Evolutionary conservation across 1,140 invertebrate species (phyloP), one percentile per base, ranked within the genome.

Genomic region (Chrysomallon squamiferum): DNA sequence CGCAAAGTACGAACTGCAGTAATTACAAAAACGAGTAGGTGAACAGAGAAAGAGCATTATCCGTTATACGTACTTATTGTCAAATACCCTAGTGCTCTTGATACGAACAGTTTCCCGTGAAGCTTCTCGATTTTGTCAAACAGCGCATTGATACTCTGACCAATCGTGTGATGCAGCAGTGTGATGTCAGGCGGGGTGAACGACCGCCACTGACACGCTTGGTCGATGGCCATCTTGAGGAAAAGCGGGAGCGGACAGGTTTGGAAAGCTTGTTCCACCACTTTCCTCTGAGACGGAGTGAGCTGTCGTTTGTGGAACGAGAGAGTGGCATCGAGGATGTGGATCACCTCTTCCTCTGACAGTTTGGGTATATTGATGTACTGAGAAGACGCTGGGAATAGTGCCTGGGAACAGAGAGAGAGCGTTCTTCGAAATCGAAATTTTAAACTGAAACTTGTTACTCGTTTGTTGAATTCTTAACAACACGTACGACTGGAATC

Each of bases 221-320:
- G 74, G 49, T 81, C 75, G 66, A 82, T 81, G 3, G 77, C 67
- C 18, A 84, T 71, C 59, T 76, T 79, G n/a, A 82, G 62, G 45
- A 76, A 84, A 33, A 84, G 45, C 9, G 82, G 79, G 25, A 82
- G 47, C 0, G 75, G 78, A 58, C 79, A 79, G n/a, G 74, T 66
- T 0, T 68, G 47, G 43, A 80, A 80, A 9, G 76, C 73, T 0
- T 71, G 35, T 30, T 72, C 13, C 35, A 84, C 64, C 6, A 71
- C 57, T 1, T 64, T 47, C 29, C 65, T 65, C 66, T 84, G 82
- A 3, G 65, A 60, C 11, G 50, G 6, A 9, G 78, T 81, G 35
- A 84, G 62, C 30, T 52, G 69, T 35, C 76, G 62, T 6, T 68
- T 30, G 30, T 64, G 65, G 2, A 20, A 54, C 5, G 49, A 29